Evolutionary conservation across 1,140 invertebrate genomes (phyloP), one percentile per base, ranked within the genome.

Genomic region (Campoletis sonorensis): DNA sequence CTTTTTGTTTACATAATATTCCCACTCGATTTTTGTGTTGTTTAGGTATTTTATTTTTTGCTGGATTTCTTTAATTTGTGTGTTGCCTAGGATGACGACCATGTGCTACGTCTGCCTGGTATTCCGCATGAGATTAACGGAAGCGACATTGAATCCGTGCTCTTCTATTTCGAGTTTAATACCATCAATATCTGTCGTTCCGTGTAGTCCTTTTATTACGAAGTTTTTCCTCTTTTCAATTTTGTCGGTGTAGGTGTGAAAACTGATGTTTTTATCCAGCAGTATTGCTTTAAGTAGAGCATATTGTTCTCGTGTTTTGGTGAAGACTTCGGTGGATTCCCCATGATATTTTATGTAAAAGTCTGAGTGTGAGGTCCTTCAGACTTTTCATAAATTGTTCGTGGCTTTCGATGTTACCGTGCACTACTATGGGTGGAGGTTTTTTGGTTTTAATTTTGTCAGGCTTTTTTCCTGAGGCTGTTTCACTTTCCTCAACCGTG

Each of bases 11-110:
- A 70, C 70, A 30, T 86, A 85, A 3, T 73, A 68, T 71, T 89
- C 86, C 86, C 86, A 90, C 1, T 37, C 64, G 1, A 87, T 73
- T 79, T 79, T 85, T 0, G 82, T 85, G 33, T 84, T 64, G 23
- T 37, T 37, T 0, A 85, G 5, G 16, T 80, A 71, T 18, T 23
- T 18, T 4, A 71, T 75, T 79, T 83, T 83, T 45, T 78, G 61
- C 5, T 73, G 70, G 3, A 85, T 10, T 1, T 81, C 26, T 18
- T 72, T 83, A 15, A 85, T 4, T 16, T 33, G 79, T 5, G 49
- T 61, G 0, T 79, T 51, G 1, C 4, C 73, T 5, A 5, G 4
- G 0, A 81, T 21, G 18, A 79, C 64, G 16, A 83, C 79, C 80
- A 85, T 83, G 45, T 75, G 82, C 27, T 83, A 11, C n/a, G 85